Base-by-base conservation (phyloP, 2,113 vertebrate species). In the Anhinga anhinga region DNA sequence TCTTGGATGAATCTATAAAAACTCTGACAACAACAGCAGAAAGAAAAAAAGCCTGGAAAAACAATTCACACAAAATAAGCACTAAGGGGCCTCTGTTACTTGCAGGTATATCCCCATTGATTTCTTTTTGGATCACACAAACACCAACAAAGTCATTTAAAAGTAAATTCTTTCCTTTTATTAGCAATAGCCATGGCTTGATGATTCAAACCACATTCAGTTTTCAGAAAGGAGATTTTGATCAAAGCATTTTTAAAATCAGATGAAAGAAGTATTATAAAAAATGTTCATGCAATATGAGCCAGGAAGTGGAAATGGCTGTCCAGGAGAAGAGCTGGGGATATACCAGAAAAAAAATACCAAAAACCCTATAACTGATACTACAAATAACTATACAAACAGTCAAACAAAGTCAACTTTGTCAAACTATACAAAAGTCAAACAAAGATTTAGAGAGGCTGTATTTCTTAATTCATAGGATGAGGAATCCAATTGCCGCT, bases 221-320 rank as follows among this genome's bases (percentile, higher is more conserved):
- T 50, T 59, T 88, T 86, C 88, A 91, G 90, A 88, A 82, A 29
- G 83, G 83, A 95, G 90, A 70, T 96, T 96, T 79, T 91, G 86
- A 97, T 97, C 95, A 97, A 96, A 97, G 94, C 90, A 9, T 90
- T 96, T 97, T 84, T 56, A 86, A 92, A 92, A 96, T 94, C 90
- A 92, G 94, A 96, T 93, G 94, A 95, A 93, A 93, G 92, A 74
- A 85, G 34, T 66, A 92, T 92, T 89, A 93, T 52, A 93, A 95
- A 91, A 96, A 93, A 86, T 62, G 86, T 59, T 92, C 72, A 22
- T 92, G 88, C 95, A 92, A 86, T 88, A 69, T 61, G 91, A 95
- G 56, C 77, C 88, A 95, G 86, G 91, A 95, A 92, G 44, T 65
- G 92, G 95, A 90, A 97, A 79, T 86, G 69, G 82, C 76, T 90